A percentile compares a stretch with the other conserved stretches of the same genome.
Evolutionary conservation across 2,888 invertebrate genomes (phyloP).

Genomic region (Cosmia pyralina): DNA sequence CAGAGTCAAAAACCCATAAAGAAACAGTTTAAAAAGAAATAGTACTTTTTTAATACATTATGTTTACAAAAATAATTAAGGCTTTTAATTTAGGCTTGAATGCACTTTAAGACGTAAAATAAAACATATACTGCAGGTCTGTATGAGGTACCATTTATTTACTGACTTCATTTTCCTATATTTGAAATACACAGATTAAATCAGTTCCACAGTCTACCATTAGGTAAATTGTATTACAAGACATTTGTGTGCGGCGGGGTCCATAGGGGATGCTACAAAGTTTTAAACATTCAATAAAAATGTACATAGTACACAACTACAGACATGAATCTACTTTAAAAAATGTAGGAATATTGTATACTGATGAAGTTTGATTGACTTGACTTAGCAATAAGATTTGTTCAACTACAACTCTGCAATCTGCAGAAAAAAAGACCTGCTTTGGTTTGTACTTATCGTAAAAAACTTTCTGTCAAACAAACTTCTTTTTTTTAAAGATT

Average conservation of each 20-base stretch:
- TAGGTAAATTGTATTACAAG: conserved; percentile 34
- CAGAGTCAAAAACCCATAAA: conserved; percentile 76
- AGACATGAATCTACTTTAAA: conserved; percentile 36
- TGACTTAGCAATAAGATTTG: conserved; percentile 15
- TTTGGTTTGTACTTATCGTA: conserved; percentile 28
- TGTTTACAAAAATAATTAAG: not conserved
- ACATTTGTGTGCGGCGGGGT: conserved; percentile 53
- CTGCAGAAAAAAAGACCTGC: conserved; percentile 11
- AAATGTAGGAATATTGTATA: conserved; percentile 26
- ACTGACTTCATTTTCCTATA: conserved; percentile 60
- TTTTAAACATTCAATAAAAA: conserved; percentile 50
- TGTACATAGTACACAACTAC: conserved; percentile 78
- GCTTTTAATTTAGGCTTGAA: conserved; percentile 13
- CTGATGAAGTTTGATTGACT: conserved; percentile 45
- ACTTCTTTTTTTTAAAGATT: conserved; percentile 22
- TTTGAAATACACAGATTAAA: conserved; percentile 47
- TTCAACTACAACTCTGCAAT: not conserved
- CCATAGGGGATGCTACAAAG: conserved; percentile 51
- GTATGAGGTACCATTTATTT: conserved; percentile 67
- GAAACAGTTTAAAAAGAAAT: conserved; percentile 82
- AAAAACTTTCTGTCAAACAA: conserved; percentile 33
- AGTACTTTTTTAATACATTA: conserved; percentile 33
- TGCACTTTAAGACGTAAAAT: conserved; percentile 1
- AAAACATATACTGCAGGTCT: conserved; percentile 49
- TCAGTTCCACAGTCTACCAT: conserved; percentile 36